Evolutionary conservation across 1,140 invertebrate species (phyloP).

Genomic region (Chymomyza costata): DNA sequence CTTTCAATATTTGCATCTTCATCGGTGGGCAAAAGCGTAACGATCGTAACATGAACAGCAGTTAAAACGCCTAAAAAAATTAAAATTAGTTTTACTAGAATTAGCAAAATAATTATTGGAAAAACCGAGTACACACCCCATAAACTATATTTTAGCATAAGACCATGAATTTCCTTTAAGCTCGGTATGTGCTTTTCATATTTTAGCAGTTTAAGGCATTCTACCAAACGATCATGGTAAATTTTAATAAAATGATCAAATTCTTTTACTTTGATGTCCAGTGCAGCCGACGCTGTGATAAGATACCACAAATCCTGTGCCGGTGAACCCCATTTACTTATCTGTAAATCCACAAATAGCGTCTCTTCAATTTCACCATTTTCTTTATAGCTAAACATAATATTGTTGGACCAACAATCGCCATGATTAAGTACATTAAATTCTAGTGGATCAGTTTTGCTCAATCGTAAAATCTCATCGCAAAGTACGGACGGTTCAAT

Average conservation of each 20-base stretch:
- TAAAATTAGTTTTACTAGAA: neutral
- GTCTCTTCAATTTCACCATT: slow-evolving; percentile 52
- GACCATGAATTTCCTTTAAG: slow-evolving; percentile 40
- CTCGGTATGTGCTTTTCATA: slow-evolving; percentile 46
- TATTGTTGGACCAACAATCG: slow-evolving; percentile 75
- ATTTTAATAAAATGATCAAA: slow-evolving; percentile 60
- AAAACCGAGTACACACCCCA: slow-evolving; percentile 47
- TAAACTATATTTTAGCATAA: slow-evolving; percentile 48
- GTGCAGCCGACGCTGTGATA: slow-evolving; percentile 35
- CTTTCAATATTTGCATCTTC: slow-evolving; percentile 51
- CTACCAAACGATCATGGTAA: slow-evolving; percentile 43
- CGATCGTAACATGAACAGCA: slow-evolving; percentile 20
- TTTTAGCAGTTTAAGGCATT: slow-evolving; percentile 43
- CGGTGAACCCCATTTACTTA: slow-evolving; percentile 52
- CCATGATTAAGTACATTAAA: slow-evolving; percentile 80
- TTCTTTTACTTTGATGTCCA: slow-evolving; percentile 50
- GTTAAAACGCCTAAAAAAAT: slow-evolving; percentile 29
- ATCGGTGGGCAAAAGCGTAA: slow-evolving; percentile 36
- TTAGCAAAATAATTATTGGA: neutral
- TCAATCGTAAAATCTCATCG: neutral
- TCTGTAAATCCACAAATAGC: slow-evolving; percentile 52
- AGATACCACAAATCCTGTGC: slow-evolving; percentile 58
- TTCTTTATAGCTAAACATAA: slow-evolving; percentile 60
- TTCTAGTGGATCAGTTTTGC: slow-evolving; percentile 63
- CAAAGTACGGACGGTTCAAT: slow-evolving; percentile 2